Evolutionary conservation across 1,140 invertebrate genomes (phyloP).

Genomic region (Calliphora vicina): DNA sequence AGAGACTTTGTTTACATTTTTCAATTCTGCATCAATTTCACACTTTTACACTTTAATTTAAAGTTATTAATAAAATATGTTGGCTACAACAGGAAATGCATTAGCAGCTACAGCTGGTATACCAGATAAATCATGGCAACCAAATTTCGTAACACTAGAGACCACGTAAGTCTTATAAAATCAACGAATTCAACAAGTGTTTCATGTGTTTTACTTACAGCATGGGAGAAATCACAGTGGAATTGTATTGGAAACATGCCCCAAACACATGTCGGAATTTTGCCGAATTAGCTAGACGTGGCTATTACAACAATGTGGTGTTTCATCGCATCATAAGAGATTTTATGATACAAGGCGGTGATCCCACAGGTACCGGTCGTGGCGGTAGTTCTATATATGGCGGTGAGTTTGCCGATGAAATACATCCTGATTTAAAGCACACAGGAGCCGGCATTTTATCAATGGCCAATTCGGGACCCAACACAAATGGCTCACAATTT

Average conservation of each 20-base stretch:
- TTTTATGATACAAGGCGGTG: conserved; percentile 97
- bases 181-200: neutral
- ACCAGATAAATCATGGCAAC: conserved; percentile 87
- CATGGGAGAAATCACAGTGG: conserved; percentile 91
- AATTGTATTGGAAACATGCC: conserved; percentile 98
- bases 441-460: conserved; percentile 79
- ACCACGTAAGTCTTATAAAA: conserved; percentile 72
- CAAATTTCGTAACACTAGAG: conserved; percentile 80
- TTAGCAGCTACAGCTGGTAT: conserved; percentile 65
- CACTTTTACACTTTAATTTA: neutral
- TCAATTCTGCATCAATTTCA: neutral
- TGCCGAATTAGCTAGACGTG: conserved; percentile 88
- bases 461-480: conserved; percentile 90
- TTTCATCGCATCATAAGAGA: conserved; percentile 96
- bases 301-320: conserved; percentile 95
- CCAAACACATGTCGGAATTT: conserved; percentile 96
- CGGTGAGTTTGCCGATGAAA: conserved; percentile 94
- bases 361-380: conserved; percentile 92
- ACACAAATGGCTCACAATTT: conserved; percentile 98
- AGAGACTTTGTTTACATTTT: neutral
- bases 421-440: conserved; percentile 93
- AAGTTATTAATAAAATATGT: neutral
- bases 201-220: conserved; percentile 68
- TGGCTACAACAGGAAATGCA: conserved; percentile 44
- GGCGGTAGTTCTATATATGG: conserved; percentile 98